Evolutionary conservation across 2,888 invertebrate genomes (phyloP), one percentile per base, ranked within the genome.

Genomic region (Ophioninae sp.): DNA sequence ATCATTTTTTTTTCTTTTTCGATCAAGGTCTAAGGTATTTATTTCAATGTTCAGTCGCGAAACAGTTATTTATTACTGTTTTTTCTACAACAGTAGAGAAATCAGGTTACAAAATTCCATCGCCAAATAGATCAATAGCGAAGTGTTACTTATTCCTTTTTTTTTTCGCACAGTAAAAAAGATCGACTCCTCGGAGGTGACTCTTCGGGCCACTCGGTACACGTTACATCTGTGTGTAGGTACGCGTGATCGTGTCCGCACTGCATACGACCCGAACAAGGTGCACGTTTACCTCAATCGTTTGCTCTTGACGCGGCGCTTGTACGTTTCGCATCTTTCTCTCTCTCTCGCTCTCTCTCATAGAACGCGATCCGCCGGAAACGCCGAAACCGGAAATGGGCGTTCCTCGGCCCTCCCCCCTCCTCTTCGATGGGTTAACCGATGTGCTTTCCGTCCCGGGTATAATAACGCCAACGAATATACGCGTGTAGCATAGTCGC

Each of bases 301-400:
- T 76, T 76, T 61, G 83, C 80, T 67, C 77, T 79, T 64, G 75
- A 78, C 63, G 44, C 30, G 65, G 71, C 78, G 77, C 79, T 83
- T 79, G 61, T 84, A 78, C 73, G 51, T 78, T 69, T 78, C 41
- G 69, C 77, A 44, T 63, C 65, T 72, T 20, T 56, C 56, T 75
- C 75, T 23, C 59, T 37, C 20, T 39, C 13, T 64, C 56, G 22
- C 37, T 74, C 74, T 59, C 37, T 65, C 56, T 67, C 75, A 13
- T 37, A 17, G 30, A n/a, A 72, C 59, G 77, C 77, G 72, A 84
- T 86, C 51, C 85, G 77, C 86, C 87, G 87, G 88, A 88, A 88
- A 88, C 83, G 82, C 20, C 81, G 80, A 86, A 85, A 85, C 87
- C 87, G 87, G 88, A 88, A 88, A 80, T 88, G 86, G 88, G 87